phyloP scores from a whole-genome alignment of 2,113 vertebrate genomes.

The Chamaetylas fuelleborni region DNA sequence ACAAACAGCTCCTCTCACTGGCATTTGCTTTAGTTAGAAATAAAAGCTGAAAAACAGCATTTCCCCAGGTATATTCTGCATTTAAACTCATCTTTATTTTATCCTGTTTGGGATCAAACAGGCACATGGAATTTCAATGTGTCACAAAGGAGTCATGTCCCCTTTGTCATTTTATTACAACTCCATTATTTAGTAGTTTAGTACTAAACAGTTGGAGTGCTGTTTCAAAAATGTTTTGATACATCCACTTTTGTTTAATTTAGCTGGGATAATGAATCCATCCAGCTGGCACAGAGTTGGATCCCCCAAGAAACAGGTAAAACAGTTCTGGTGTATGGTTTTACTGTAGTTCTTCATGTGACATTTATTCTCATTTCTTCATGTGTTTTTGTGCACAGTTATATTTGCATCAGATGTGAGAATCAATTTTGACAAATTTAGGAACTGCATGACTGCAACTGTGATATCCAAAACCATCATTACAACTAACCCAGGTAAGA shows the following conservation, averaged over 20 bases:
- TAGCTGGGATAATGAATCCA: conserved; percentile 94
- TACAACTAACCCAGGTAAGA: conserved; percentile 92
- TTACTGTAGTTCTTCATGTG: not conserved
- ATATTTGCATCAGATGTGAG: conserved; percentile 92
- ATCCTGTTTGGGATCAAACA: not conserved
- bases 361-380: not conserved
- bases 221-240: not conserved
- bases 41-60: not conserved
- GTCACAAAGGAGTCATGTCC: not conserved
- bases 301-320: conserved; percentile 89
- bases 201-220: not conserved
- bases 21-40: not conserved
- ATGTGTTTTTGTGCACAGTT: conserved; percentile 74
- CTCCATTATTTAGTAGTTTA: not conserved
- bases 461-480: conserved; percentile 92
- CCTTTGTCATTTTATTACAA: not conserved
- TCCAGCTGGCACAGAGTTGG: conserved; percentile 86
- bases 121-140: not conserved
- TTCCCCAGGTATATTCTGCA: not conserved
- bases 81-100: not conserved
- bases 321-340: conserved; percentile 14
- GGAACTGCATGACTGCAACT: conserved; percentile 88
- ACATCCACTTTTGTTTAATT: conserved; percentile 13
- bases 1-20: not conserved
- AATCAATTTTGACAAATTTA: conserved; percentile 92